A percentile compares a stretch with the other conserved stretches of the same genome.
phyloP scores from a whole-genome alignment of 2,797 vertebrate genomes.

The Enteromius argenteus region DNA sequence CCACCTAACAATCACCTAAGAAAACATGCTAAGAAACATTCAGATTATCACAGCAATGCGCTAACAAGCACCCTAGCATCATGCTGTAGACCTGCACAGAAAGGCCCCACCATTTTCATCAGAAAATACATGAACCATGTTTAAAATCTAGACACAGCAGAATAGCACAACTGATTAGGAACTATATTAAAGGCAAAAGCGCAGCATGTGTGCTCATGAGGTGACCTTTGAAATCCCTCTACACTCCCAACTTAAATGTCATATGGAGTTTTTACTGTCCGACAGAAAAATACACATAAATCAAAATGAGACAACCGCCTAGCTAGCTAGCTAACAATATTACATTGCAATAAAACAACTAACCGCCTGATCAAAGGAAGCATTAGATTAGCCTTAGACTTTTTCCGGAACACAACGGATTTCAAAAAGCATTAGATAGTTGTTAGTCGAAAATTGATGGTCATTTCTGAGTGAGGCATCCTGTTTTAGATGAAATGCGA shows the following conservation, averaged over 20 bases:
- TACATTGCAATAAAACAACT: slow-evolving; percentile 17
- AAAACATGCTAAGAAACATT: slow-evolving; percentile 9
- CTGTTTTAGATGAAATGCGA: slow-evolving; percentile 21
- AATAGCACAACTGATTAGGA: slow-evolving; percentile 35
- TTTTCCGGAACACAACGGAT: slow-evolving; percentile 14
- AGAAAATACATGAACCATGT: background rate
- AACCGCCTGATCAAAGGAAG: slow-evolving; percentile 33
- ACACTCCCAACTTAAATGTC: slow-evolving; percentile 41
- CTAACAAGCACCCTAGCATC: slow-evolving; percentile 1
- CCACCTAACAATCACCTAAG: background rate
- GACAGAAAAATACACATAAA: slow-evolving; percentile 40
- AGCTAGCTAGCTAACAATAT: slow-evolving; percentile 14
- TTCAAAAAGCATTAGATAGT: slow-evolving; percentile 14
- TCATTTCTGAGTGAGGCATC: slow-evolving; percentile 17
- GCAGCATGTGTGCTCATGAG: slow-evolving; percentile 4
- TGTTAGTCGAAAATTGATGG: slow-evolving; percentile 32
- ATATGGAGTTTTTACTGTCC: slow-evolving; percentile 43
- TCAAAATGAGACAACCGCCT: slow-evolving; percentile 33
- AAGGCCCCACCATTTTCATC: background rate
- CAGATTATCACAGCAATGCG: background rate
- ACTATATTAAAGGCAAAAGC: slow-evolving; percentile 42
- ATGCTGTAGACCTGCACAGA: background rate
- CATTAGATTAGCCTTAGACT: background rate
- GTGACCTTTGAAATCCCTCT: slow-evolving; percentile 50
- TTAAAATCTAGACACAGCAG: slow-evolving; percentile 26